These are phyloP conservation scores for Herminia tarsipennalis DNA, from an alignment of 2,888 invertebrate species.

Conservation along the genomic window DNA sequence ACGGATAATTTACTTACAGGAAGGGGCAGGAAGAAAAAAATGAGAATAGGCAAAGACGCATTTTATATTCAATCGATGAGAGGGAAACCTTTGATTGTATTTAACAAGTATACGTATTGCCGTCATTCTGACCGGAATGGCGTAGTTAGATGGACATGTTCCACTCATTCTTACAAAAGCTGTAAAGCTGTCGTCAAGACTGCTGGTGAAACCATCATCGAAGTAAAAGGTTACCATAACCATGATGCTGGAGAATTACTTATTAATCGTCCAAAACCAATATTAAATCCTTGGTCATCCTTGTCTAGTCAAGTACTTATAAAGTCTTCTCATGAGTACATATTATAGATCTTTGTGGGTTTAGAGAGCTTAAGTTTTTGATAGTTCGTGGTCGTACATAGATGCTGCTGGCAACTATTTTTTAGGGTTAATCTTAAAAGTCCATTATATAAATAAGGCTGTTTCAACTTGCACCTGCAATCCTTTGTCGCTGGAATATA, in stretches of 20 bases:
- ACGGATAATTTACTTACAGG: not conserved
- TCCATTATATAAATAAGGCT: too few species aligned
- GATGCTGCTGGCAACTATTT: too few species aligned
- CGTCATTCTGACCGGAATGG: conserved; percentile 69
- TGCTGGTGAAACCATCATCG: conserved; percentile 62
- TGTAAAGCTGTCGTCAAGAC: conserved; percentile 80
- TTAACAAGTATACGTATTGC: conserved; percentile 74
- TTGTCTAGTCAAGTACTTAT: conserved; percentile 9
- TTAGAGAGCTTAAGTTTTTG: too few species aligned
- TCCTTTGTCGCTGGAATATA: too few species aligned
- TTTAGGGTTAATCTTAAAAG: too few species aligned
- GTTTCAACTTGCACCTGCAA: too few species aligned
- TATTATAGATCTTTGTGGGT: too few species aligned
- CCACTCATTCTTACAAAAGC: conserved; percentile 76
- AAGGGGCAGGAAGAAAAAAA: not conserved
- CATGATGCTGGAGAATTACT: conserved; percentile 71
- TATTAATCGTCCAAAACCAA: conserved; percentile 57
- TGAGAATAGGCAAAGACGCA: conserved; percentile 48
- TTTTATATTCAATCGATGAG: conserved; percentile 72
- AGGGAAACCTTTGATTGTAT: conserved; percentile 71
- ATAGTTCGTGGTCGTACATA: too few species aligned
- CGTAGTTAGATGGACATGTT: conserved; percentile 74
- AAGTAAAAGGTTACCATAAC: conserved; percentile 71
- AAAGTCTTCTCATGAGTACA: not conserved
- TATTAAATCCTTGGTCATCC: conserved; percentile 4